phyloP scores from a whole-genome alignment of 1,140 invertebrate genomes.

The Caenorhabditis briggsae region DNA sequence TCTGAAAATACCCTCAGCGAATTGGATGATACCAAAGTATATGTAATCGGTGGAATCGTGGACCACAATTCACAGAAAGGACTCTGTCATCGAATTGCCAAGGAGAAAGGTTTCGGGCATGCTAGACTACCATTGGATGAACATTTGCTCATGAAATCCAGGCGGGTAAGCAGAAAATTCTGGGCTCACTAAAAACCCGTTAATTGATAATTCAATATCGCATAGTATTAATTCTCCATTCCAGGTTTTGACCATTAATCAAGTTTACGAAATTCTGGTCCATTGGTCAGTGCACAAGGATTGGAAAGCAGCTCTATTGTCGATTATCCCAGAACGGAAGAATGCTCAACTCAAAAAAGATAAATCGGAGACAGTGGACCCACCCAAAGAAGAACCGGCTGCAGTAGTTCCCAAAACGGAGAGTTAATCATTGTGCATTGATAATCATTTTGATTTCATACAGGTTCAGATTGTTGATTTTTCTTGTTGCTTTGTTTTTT shows the following conservation, averaged over 20 bases:
- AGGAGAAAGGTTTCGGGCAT: constrained; percentile 85
- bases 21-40: constrained; percentile 86
- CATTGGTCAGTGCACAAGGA: constrained; percentile 84
- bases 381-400: background rate
- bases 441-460: background rate
- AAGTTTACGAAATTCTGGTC: constrained; percentile 93
- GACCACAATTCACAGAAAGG: constrained; percentile 97
- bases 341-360: constrained; percentile 67
- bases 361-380: constrained; percentile 39
- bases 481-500: background rate
- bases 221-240: background rate
- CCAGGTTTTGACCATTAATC: constrained; percentile 89
- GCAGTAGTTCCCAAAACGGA: background rate
- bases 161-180: constrained; percentile 82
- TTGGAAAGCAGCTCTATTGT: constrained; percentile 89
- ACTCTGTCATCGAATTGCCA: constrained; percentile 87
- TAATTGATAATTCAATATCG: background rate
- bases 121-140: constrained; percentile 90
- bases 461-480: background rate
- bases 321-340: constrained; percentile 82
- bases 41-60: constrained; percentile 95
- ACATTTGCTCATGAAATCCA: constrained; percentile 90
- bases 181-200: background rate
- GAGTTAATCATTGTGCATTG: background rate
- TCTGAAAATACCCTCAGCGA: constrained; percentile 88